Evolutionary conservation across 2,888 invertebrate genomes (phyloP), one percentile per base, ranked within the genome.

Genomic region (Ephialtes manifestator): DNA sequence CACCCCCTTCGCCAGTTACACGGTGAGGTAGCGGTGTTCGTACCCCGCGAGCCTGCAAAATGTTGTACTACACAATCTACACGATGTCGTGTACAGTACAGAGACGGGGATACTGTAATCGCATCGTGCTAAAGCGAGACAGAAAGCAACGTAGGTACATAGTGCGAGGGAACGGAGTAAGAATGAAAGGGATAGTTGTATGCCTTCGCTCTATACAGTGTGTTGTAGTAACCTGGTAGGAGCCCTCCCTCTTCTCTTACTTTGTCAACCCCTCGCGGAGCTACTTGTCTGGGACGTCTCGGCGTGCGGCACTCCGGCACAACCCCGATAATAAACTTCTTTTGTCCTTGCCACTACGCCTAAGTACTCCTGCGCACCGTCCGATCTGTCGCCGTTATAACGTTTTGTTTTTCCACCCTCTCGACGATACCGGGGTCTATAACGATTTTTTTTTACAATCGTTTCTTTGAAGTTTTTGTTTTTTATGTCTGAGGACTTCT

Each of bases 301-400:
- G 80, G 83, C 63, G 76, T 51, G 55, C 71, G 82, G 70, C 78
- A 67, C 76, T 70, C 81, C 24, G 46, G 55, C 74, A 74, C 67
- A 68, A 78, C 79, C 88, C 35, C 83, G 85, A 87, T 89, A 91
- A 92, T 91, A 91, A 91, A 90, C 89, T 88, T 89, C 90, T 89
- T 92, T 92, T 92, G 92, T 92, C 88, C 91, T 90, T 89, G 77
- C 85, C 81, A 85, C 86, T 58, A 81, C 78, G 77, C 74, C 84
- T 55, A 81, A 74, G 78, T 74, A 70, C 84, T 84, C 70, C 70
- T 79, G 60, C 76, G 55, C 75, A 83, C 55, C 84, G 65, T 82
- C 80, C 84, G 86, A 84, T 84, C 83, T 88, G 80, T 86, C 80
- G 85, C 80, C 83, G 76, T 80, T 79, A 60, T 71, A 70, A 80